Evolutionary conservation across 2,113 vertebrate genomes (phyloP).

Genomic region (Leuciscus idus): DNA sequence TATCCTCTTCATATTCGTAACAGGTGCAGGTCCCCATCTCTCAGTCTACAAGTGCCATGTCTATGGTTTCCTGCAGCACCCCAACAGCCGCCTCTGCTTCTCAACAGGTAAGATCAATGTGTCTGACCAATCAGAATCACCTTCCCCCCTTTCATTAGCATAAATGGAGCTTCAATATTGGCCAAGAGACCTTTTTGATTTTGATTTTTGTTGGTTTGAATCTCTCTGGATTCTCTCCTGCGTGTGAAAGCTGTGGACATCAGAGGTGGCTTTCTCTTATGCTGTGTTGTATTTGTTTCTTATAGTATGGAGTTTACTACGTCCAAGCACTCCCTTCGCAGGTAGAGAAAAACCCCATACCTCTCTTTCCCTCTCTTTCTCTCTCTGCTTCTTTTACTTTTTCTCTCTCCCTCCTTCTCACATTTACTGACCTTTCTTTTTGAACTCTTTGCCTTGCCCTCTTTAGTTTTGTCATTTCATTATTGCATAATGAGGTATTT

Average conservation of each 20-base stretch:
- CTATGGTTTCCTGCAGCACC: constrained; percentile 59
- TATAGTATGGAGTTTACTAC: constrained; percentile 72
- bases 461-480: constrained; percentile 4
- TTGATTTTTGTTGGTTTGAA: not conserved
- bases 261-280: constrained; percentile 58
- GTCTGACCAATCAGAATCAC: not conserved
- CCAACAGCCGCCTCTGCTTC: constrained; percentile 61
- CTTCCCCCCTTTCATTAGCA: not conserved
- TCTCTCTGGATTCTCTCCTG: constrained; percentile 43
- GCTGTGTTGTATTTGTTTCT: constrained; percentile 68
- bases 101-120: constrained; percentile 65
- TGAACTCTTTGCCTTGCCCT: not conserved
- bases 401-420: constrained; percentile 12
- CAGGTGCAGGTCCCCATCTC: constrained; percentile 64
- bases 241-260: constrained; percentile 53
- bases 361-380: constrained; percentile 25
- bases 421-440: constrained; percentile 11
- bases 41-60: constrained; percentile 61
- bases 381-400: not conserved
- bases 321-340: constrained; percentile 65
- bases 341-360: constrained; percentile 64
- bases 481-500: not conserved
- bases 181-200: constrained; percentile 5
- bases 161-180: not conserved
- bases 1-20: constrained; percentile 55